These are phyloP conservation scores for Clamator glandarius DNA, from an alignment of 2,797 vertebrate species.

Conservation along the genomic window DNA sequence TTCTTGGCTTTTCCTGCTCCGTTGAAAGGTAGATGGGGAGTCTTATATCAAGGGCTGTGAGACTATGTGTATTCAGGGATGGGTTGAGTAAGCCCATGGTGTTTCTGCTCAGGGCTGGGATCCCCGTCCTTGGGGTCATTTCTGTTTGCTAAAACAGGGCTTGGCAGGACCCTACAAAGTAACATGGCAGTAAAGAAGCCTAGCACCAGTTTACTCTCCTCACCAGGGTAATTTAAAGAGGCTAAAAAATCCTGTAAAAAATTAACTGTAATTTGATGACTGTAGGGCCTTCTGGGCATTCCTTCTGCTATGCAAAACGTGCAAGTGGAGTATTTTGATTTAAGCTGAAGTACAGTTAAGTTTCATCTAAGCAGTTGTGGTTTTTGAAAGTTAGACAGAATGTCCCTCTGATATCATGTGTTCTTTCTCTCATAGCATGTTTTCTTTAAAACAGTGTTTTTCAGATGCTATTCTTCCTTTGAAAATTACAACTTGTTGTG, in stretches of 20 bases:
- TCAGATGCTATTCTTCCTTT: too few species aligned
- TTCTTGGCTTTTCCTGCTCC: not conserved
- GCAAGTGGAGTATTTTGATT: too few species aligned
- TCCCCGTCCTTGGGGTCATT: not conserved
- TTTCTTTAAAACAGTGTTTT: too few species aligned
- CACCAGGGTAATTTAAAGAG: not conserved
- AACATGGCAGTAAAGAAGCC: not conserved
- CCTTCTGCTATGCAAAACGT: not conserved
- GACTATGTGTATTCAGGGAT: accelerated
- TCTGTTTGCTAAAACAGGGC: not conserved
- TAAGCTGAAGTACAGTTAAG: too few species aligned
- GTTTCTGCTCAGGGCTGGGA: not conserved
- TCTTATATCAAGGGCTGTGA: not conserved
- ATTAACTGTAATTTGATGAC: not conserved
- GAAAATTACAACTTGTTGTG: too few species aligned
- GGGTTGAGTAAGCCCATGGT: not conserved
- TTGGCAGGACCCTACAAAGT: not conserved
- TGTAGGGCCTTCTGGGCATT: not conserved
- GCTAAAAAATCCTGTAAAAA: not conserved
- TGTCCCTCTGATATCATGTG: too few species aligned
- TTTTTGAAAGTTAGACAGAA: too few species aligned
- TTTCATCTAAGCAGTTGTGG: too few species aligned
- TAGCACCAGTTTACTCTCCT: not conserved
- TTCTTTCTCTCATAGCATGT: too few species aligned
- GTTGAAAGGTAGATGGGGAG: not conserved